Conservation (phyloP, 2,888 invertebrate genomes). For the Pristionchus mayeri region DNA sequence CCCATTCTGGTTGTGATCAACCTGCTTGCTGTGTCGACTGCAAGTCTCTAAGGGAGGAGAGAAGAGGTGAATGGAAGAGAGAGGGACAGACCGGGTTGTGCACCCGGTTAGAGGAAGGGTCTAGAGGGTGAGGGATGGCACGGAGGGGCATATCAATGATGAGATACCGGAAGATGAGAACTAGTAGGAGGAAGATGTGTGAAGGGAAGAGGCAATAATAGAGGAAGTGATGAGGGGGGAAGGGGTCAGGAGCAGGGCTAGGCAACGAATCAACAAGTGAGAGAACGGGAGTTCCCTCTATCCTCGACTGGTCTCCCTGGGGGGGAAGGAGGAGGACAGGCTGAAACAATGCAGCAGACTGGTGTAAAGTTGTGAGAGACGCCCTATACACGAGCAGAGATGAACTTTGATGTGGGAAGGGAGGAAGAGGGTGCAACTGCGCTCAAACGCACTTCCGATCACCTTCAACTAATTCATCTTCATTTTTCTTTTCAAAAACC, state of each 20-base stretch:
- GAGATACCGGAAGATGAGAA: background rate
- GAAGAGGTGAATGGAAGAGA: background rate
- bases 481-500: background rate
- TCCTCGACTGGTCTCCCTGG: background rate
- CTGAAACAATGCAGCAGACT: background rate
- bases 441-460: background rate
- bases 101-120: background rate
- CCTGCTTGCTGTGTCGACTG: background rate
- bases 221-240: background rate
- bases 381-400: background rate
- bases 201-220: background rate
- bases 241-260: background rate
- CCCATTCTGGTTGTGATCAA: conserved; percentile 32
- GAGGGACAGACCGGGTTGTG: background rate
- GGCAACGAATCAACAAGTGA: background rate
- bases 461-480: background rate
- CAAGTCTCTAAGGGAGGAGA: background rate
- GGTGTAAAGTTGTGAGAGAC: conserved; percentile 9
- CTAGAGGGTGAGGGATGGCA: background rate
- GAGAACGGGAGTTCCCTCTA: background rate
- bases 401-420: background rate
- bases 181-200: background rate
- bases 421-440: too few relatives aligned
- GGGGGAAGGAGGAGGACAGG: background rate
- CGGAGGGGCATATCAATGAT: background rate